These are phyloP conservation scores for Arvicanthis niloticus DNA, from an alignment of 2,113 vertebrate species.

Conservation along the genomic window DNA sequence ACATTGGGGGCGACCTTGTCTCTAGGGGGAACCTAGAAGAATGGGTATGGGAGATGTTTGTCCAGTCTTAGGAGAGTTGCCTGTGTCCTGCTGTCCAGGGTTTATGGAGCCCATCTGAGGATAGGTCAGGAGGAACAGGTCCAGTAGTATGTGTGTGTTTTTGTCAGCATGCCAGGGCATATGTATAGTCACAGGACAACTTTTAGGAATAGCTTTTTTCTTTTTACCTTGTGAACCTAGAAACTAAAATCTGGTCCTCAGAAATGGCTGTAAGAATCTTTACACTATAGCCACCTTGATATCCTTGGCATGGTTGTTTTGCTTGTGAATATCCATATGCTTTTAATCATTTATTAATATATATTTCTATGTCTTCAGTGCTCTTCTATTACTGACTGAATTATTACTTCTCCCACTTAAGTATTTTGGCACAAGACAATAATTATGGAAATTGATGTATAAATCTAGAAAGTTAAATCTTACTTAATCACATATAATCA, in stretches of 20 bases:
- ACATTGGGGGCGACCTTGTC: no score
- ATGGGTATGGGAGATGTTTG: no score
- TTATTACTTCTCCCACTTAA: not conserved
- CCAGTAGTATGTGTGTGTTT: not conserved
- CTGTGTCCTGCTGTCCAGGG: no score
- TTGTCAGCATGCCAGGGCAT: not conserved
- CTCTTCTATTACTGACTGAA: not conserved
- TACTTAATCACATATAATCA: not conserved
- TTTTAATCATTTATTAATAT: not conserved
- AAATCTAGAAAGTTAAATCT: not conserved
- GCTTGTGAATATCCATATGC: accelerated
- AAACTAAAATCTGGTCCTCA: not conserved
- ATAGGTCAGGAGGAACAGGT: no score
- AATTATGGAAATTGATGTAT: not conserved
- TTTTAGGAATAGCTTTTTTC: not conserved
- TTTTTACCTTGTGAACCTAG: not conserved
- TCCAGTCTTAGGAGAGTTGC: no score
- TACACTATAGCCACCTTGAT: not conserved
- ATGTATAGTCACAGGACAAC: not conserved
- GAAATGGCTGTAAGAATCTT: not conserved
- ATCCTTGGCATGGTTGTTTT: not conserved
- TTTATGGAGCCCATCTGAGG: no score
- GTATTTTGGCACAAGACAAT: not conserved
- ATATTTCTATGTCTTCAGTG: not conserved
- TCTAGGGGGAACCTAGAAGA: no score